Percentiles rank a stretch among this genome's conserved stretches.
These are phyloP conservation scores for Orchesellides sinensis DNA, from an alignment of 2,888 invertebrate genomes.

Conservation along the genomic window DNA sequence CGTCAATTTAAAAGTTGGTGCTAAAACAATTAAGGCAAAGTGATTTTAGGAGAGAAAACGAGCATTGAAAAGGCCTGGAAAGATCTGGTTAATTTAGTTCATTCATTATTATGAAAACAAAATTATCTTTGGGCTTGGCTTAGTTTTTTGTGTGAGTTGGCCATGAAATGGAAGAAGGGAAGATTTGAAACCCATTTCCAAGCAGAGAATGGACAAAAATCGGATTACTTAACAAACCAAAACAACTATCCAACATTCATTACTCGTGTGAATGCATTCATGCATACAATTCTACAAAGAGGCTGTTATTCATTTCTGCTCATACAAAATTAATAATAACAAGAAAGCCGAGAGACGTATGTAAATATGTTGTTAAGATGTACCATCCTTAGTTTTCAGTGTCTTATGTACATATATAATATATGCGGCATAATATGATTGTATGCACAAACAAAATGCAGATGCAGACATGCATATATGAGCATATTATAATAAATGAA, in stretches of 20 bases:
- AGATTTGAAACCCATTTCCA: too few relatives aligned
- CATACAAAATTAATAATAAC: constrained; percentile 43
- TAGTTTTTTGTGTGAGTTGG: too few relatives aligned
- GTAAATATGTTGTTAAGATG: constrained; percentile 1
- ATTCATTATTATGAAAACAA: constrained; percentile 63
- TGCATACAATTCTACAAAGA: constrained; percentile 39
- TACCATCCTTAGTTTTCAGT: background rate
- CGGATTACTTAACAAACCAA: constrained; percentile 60
- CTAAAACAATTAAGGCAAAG: constrained; percentile 62
- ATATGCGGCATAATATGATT: background rate
- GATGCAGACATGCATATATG: background rate
- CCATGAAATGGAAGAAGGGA: constrained; percentile 2
- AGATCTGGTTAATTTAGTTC: constrained; percentile 64
- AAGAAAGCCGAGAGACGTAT: background rate
- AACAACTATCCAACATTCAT: constrained; percentile 55
- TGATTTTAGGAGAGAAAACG: constrained; percentile 21
- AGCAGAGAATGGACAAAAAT: constrained; percentile 20
- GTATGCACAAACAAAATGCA: background rate
- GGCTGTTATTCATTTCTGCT: constrained; percentile 47
- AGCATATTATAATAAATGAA: background rate
- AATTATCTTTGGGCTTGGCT: constrained; percentile 60
- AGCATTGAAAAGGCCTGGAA: constrained; percentile 35
- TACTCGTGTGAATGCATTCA: constrained; percentile 60
- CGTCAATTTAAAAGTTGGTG: constrained; percentile 17
- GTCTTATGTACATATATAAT: too few relatives aligned